Evolutionary conservation across 2,113 vertebrate genomes (phyloP).

Genomic region (Eubucco bourcierii): DNA sequence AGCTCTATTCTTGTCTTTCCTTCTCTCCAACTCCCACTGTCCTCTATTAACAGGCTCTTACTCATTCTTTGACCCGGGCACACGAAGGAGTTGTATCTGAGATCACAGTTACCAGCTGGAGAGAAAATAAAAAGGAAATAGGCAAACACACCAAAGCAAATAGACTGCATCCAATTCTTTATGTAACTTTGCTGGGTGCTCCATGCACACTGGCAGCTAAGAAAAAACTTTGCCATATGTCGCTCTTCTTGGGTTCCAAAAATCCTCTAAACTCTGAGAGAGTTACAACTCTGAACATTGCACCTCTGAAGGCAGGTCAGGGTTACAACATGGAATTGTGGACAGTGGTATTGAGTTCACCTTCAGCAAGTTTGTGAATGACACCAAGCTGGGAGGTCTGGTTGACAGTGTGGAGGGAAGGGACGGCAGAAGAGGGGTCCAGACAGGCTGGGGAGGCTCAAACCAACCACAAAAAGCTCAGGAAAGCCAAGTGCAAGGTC

Average conservation of each 20-base stretch:
- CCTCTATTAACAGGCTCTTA: conserved; percentile 49
- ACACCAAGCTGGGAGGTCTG: no score
- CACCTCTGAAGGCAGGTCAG: background rate
- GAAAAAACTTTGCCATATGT: background rate
- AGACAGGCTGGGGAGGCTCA: no score
- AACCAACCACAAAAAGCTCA: no score
- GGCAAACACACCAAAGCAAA: background rate
- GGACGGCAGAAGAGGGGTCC: no score
- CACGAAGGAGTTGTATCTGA: background rate
- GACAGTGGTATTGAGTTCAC: no score
- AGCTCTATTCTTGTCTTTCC: background rate
- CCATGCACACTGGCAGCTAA: background rate
- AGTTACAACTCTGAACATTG: background rate
- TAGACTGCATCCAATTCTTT: background rate
- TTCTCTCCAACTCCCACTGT: conserved; percentile 16
- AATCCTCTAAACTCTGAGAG: background rate
- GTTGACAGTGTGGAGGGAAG: no score
- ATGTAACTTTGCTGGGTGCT: background rate
- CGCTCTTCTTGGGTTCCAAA: background rate
- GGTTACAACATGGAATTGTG: background rate
- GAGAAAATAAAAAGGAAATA: background rate
- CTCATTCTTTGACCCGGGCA: conserved; percentile 40
- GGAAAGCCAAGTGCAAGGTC: no score
- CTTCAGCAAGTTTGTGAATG: no score
- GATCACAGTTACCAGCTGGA: conserved; percentile 45